phyloP scores from a whole-genome alignment of 2,113 vertebrate genomes.

The human region DNA sequence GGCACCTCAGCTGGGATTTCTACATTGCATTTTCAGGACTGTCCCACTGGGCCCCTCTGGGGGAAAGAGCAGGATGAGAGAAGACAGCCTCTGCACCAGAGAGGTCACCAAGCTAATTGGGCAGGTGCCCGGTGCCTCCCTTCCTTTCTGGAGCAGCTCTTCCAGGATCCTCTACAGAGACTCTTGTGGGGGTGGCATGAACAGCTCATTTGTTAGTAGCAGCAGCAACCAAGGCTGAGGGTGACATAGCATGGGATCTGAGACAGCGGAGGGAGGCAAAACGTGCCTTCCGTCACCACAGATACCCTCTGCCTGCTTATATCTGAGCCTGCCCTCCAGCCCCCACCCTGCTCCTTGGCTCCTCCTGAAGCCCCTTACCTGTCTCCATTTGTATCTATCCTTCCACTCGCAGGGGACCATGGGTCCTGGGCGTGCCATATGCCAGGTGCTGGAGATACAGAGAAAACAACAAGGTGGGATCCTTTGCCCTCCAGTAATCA shows the following conservation, averaged over 20 bases:
- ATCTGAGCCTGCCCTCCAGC: background rate
- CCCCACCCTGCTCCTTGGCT: background rate
- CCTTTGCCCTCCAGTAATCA: background rate
- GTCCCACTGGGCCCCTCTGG: background rate
- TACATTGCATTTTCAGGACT: background rate
- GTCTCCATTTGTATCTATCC: background rate
- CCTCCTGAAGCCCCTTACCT: background rate
- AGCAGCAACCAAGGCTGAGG: background rate
- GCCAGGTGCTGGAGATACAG: background rate
- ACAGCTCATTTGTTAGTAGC: background rate
- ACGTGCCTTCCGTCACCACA: background rate
- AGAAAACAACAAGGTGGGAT: background rate
- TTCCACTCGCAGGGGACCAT: background rate
- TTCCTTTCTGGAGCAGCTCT: background rate
- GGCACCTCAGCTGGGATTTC: background rate
- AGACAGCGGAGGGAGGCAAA: background rate
- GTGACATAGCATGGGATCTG: too few relatives aligned
- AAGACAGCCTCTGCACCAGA: background rate
- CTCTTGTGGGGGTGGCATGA: accelerated
- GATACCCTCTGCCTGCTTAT: background rate
- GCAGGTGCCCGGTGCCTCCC: background rate
- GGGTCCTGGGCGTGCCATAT: background rate
- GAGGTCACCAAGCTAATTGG: background rate
- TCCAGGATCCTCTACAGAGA: background rate
- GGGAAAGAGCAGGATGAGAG: background rate